phyloP scores from a whole-genome alignment of 2,888 invertebrate species.

The Lasiommata megera region DNA sequence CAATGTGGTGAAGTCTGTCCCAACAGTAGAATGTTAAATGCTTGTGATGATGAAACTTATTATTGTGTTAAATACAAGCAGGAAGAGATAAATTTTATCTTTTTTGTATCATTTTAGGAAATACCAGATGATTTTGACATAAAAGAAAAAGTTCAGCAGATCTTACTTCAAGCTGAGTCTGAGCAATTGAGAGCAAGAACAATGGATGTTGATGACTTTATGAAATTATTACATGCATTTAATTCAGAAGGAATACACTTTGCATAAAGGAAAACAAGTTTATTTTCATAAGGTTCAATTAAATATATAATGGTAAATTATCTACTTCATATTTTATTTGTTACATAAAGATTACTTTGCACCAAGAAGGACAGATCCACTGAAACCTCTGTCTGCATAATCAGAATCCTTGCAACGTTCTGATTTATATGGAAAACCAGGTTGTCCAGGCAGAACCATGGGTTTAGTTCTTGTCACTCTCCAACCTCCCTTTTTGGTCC shows the following conservation, averaged over 20 bases:
- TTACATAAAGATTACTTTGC: constrained; percentile 15
- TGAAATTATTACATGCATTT: constrained; percentile 91
- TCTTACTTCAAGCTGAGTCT: constrained; percentile 85
- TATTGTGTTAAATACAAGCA: no score
- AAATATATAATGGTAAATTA: constrained; percentile 15
- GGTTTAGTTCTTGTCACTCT: constrained; percentile 80
- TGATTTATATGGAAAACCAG: constrained; percentile 84
- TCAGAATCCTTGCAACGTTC: constrained; percentile 81
- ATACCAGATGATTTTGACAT: constrained; percentile 90
- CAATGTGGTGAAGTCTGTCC: no score
- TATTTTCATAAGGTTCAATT: constrained; percentile 21
- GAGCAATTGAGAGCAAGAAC: constrained; percentile 91
- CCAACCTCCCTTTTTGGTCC: constrained; percentile 90
- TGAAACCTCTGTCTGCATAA: constrained; percentile 88
- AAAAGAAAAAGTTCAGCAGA: constrained; percentile 88
- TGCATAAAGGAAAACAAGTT: constrained; percentile 65
- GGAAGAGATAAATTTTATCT: not conserved
- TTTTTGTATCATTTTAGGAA: constrained; percentile 75
- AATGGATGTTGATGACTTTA: constrained; percentile 98
- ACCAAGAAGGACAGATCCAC: constrained; percentile 73
- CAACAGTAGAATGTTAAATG: no score
- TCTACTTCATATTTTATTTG: constrained; percentile 2
- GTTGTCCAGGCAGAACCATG: constrained; percentile 85
- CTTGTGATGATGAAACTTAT: no score
- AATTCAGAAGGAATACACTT: constrained; percentile 97